Conservation (phyloP, 2,113 vertebrate genomes). For the Cromileptes altivelis region DNA sequence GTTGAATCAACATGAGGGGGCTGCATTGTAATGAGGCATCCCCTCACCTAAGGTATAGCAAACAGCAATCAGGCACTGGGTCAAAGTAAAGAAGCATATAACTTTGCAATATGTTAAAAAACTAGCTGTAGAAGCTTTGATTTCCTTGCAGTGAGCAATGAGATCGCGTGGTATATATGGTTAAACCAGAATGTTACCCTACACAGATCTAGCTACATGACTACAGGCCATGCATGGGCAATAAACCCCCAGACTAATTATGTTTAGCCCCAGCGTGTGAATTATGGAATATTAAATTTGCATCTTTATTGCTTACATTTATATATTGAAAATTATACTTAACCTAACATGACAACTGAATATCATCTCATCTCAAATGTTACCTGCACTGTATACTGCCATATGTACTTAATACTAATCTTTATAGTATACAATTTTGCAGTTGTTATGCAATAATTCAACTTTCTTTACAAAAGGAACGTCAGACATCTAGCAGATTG, state of each 20-base stretch:
- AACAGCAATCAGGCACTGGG: neutral
- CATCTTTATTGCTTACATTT: slow-evolving; percentile 16
- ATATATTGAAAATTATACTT: neutral
- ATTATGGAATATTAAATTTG: slow-evolving; percentile 11
- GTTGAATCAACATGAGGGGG: neutral
- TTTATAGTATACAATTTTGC: neutral
- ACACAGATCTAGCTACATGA: neutral
- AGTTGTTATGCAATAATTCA: neutral
- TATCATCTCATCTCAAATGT: neutral
- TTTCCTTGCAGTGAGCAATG: neutral
- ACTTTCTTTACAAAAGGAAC: neutral
- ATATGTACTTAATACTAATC: neutral
- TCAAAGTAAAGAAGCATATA: neutral
- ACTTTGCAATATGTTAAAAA: no score
- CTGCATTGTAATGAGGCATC: neutral
- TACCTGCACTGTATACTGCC: neutral
- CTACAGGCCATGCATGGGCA: slow-evolving; percentile 1
- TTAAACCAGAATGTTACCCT: slow-evolving; percentile 6
- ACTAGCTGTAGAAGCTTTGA: neutral
- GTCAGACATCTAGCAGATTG: neutral
- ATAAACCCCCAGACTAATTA: slow-evolving; percentile 40
- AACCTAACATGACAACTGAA: neutral
- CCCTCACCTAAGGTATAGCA: neutral
- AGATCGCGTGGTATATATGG: slow-evolving; percentile 58
- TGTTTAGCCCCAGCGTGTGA: neutral